phyloP scores from a whole-genome alignment of 1,140 invertebrate genomes.

The Stratiolaelaps scimitus region DNA sequence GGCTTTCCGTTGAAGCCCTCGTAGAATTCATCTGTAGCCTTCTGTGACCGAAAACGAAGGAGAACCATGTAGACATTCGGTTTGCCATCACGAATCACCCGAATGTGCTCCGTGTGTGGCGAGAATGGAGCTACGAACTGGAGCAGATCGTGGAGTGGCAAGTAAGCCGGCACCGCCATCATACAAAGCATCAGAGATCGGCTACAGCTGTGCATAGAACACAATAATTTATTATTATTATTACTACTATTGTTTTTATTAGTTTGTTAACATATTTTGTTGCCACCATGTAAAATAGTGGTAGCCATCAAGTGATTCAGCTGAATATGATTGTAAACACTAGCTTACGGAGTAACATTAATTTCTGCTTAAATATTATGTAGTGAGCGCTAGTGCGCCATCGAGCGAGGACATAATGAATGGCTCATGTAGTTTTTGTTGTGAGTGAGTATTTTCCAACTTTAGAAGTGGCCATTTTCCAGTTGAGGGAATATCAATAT shows the following conservation, averaged over 20 bases:
- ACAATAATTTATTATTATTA: conserved; percentile 20
- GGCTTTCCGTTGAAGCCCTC: conserved; percentile 74
- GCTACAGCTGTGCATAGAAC: conserved; percentile 44
- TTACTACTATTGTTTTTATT: too few relatives aligned
- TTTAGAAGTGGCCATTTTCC: not conserved
- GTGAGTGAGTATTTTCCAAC: too few relatives aligned
- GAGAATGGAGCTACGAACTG: conserved; percentile 87
- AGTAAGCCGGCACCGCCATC: conserved; percentile 74
- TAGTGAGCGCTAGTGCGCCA: too few relatives aligned
- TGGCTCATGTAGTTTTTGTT: too few relatives aligned
- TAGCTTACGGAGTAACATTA: too few relatives aligned
- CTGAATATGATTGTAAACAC: not conserved
- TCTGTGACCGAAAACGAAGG: conserved; percentile 60
- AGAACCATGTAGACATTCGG: conserved; percentile 97
- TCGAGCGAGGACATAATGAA: too few relatives aligned
- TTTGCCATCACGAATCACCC: conserved; percentile 65
- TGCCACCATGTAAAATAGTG: conserved; percentile 30
- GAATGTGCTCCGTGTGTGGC: conserved; percentile 71
- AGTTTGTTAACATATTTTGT: conserved; percentile 30
- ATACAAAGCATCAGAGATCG: conserved; percentile 66
- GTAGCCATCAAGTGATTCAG: conserved; percentile 5
- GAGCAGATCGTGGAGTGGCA: conserved; percentile 83
- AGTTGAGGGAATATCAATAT: not conserved
- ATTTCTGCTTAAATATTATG: too few relatives aligned
- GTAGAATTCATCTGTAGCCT: conserved; percentile 79